Evolutionary conservation across 2,797 vertebrate species (phyloP), one percentile per base, ranked within the genome.

Genomic region (Hipposideros larvatus): DNA sequence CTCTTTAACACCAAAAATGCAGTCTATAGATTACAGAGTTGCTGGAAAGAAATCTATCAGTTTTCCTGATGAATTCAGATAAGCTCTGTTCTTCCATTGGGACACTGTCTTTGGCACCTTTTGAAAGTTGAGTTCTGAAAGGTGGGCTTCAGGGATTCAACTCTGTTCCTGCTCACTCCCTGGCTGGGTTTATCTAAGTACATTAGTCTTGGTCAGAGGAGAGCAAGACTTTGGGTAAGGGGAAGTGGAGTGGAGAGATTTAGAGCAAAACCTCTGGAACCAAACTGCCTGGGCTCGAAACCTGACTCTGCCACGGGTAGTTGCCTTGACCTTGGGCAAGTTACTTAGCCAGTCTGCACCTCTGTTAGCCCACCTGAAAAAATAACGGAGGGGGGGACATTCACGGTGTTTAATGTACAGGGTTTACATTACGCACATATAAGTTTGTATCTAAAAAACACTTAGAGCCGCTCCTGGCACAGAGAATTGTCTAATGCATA

Each of bases 401-500:
- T 5, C 19, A 11, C n/a, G n/a, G 13, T 21, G 16, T 22, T 65
- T n/a, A 26, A 28, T n/a, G 46, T 13, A 55, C 0, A 53, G 28
- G 28, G 5, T 13, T 87, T 71, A 37, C 57, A 51, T 51, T 26
- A 63, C 57, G 24, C 53, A 24, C 43, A 3, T 15, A 22, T n/a
- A 48, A 85, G 51, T 68, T 87, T 41, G 10, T 28, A 34, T 19
- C 22, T 57, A 53, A 59, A 94, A 57, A 57, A 9, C 19, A 43
- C 51, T 78, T 59, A n/a, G 22, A 90, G 77, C 51, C 57, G 26
- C 21, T 78, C 16, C 57, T 79, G 78, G 46, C 91, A 87, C 10
- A 74, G 48, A 70, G 46, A 46, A 57, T 92, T 97, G 84, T 59
- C 59, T 85, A 93, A 92, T 13, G 53, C 46, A 74, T 65, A 37